Evolutionary conservation across 2,797 vertebrate species (phyloP).

Genomic region (Gallinago nigripennis): DNA sequence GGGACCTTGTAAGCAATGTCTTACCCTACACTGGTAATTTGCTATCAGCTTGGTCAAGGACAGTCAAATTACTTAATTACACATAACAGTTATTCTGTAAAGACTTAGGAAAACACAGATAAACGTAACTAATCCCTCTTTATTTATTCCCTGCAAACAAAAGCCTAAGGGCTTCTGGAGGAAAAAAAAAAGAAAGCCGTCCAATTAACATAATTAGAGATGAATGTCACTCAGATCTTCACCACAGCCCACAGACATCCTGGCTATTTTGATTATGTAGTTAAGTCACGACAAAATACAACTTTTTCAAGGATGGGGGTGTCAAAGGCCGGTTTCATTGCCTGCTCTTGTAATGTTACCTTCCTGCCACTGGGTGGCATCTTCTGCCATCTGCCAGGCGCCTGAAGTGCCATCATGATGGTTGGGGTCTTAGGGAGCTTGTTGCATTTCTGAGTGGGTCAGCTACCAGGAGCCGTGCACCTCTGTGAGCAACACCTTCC

Average conservation of each 20-base stretch:
- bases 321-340: not conserved
- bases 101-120: slow-evolving; percentile 62
- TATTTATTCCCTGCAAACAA: slow-evolving; percentile 66
- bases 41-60: slow-evolving; percentile 42
- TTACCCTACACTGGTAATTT: slow-evolving; percentile 34
- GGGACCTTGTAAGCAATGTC: slow-evolving; percentile 14
- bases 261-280: not conserved
- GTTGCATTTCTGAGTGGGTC: not conserved
- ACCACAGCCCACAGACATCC: not conserved
- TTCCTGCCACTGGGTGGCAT: not conserved
- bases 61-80: slow-evolving; percentile 60
- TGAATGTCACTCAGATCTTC: not conserved
- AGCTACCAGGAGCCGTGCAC: not conserved
- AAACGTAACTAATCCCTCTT: slow-evolving; percentile 67
- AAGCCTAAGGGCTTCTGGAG: slow-evolving; percentile 5
- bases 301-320: not conserved
- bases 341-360: not conserved
- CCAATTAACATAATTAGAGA: slow-evolving; percentile 55
- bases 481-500: not conserved
- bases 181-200: not conserved
- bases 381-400: not conserved
- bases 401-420: not conserved
- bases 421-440: not conserved
- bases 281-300: not conserved
- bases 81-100: slow-evolving; percentile 40